Percentiles rank a stretch among this genome's conserved stretches.
Evolutionary conservation across 2,888 invertebrate species (phyloP).

Genomic region (Sylvicola fuscatus): DNA sequence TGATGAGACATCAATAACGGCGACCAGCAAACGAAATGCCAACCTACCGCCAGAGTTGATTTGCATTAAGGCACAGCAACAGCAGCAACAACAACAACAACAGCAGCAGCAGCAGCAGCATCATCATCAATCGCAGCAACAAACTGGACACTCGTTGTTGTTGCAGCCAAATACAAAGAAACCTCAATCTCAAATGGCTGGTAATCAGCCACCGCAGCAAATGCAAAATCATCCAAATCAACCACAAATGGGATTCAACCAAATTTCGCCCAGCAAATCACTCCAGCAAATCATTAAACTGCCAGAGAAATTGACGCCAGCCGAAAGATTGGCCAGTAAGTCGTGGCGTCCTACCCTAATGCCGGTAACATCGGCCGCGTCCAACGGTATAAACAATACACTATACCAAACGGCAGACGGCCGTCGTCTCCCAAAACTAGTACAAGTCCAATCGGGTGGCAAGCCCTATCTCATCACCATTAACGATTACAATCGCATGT

Average conservation of each 20-base stretch:
- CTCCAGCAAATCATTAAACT: slow-evolving; percentile 17
- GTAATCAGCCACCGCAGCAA: too few relatives aligned
- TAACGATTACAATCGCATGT: slow-evolving; percentile 63
- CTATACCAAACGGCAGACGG: slow-evolving; percentile 37
- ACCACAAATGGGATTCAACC: background rate
- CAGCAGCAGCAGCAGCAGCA: background rate
- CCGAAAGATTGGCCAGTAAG: slow-evolving; percentile 29
- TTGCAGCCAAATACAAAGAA: background rate
- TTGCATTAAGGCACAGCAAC: slow-evolving; percentile 7
- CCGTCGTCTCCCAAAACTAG: slow-evolving; percentile 36
- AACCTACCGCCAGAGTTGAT: slow-evolving; percentile 10
- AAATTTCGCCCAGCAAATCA: slow-evolving; percentile 7
- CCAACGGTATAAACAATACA: slow-evolving; percentile 16
- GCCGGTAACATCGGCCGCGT: slow-evolving; percentile 32
- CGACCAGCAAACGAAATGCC: slow-evolving; percentile 12
- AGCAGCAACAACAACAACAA: background rate
- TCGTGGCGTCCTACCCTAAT: slow-evolving; percentile 53
- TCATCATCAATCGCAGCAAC: background rate
- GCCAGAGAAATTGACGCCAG: slow-evolving; percentile 21
- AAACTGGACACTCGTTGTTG: background rate
- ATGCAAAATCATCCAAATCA: background rate
- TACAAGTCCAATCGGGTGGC: slow-evolving; percentile 59
- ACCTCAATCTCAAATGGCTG: background rate
- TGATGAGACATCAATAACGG: slow-evolving; percentile 14
- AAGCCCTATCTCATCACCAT: slow-evolving; percentile 59